Conservation (phyloP, 2,888 invertebrate species). For the Stenodera caucasica region DNA sequence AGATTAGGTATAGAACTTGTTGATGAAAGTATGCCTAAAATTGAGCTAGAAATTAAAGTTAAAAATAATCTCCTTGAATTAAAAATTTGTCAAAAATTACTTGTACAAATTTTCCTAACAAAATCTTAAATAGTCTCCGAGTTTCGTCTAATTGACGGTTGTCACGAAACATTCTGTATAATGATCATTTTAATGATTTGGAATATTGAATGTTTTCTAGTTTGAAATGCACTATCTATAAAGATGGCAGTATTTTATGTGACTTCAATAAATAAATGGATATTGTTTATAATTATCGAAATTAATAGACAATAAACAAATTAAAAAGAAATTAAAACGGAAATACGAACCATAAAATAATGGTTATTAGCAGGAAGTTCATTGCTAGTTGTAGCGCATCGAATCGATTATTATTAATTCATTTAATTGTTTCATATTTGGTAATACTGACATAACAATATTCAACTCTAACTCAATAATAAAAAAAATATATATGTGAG, state of each 20-base stretch:
- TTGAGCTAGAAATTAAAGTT: too few relatives aligned
- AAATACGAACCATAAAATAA: constrained; percentile 4
- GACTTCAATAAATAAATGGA: not conserved
- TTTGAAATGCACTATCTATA: not conserved
- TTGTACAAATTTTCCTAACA: too few relatives aligned
- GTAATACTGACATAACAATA: too few relatives aligned
- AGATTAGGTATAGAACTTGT: too few relatives aligned
- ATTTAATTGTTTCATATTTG: constrained; percentile 3
- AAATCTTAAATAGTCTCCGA: too few relatives aligned
- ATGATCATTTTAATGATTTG: not conserved
- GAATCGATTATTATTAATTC: constrained; percentile 3
- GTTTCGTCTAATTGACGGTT: too few relatives aligned
- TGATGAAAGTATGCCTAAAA: too few relatives aligned
- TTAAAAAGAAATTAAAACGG: not conserved
- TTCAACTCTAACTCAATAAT: too few relatives aligned
- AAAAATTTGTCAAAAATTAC: too few relatives aligned
- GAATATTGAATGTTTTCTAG: not conserved
- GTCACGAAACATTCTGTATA: too few relatives aligned
- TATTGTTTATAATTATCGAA: not conserved
- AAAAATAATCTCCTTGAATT: too few relatives aligned
- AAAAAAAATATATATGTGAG: too few relatives aligned
- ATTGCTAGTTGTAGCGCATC: not conserved
- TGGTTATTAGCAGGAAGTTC: constrained; percentile 7
- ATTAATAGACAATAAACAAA: not conserved
- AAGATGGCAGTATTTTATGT: not conserved